A percentile compares a stretch with the other conserved stretches of the same genome.
Conservation (phyloP, 2,797 vertebrate species). For the Danio kyathit region DNA sequence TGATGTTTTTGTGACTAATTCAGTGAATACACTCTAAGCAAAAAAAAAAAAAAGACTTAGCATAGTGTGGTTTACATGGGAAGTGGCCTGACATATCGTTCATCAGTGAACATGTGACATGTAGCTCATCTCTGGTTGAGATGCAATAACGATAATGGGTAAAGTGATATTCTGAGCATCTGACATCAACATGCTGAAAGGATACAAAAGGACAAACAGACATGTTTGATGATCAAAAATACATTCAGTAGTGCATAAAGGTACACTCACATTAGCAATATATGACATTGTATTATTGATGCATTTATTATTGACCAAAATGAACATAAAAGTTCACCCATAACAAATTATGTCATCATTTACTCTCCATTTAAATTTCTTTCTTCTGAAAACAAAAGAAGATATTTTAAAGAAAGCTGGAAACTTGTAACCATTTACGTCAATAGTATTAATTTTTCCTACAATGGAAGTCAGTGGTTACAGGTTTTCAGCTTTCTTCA, state of each 20-base stretch:
- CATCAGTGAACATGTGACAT: slow-evolving; percentile 42
- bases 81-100: slow-evolving; percentile 47
- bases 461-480: too few relatives aligned
- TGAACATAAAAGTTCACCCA: too few relatives aligned
- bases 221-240: neutral
- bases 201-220: neutral
- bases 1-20: slow-evolving; percentile 45
- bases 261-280: neutral
- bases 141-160: slow-evolving; percentile 6
- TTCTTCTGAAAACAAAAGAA: too few relatives aligned
- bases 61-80: slow-evolving; percentile 41
- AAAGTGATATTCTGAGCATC: neutral
- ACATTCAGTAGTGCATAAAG: neutral
- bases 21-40: slow-evolving; percentile 6
- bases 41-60: slow-evolving; percentile 33
- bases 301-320: too few relatives aligned
- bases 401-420: too few relatives aligned
- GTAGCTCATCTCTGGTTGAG: slow-evolving; percentile 28
- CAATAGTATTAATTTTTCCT: too few relatives aligned
- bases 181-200: neutral
- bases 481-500: too few relatives aligned
- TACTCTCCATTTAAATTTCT: too few relatives aligned
- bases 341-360: too few relatives aligned
- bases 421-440: too few relatives aligned
- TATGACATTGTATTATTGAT: too few relatives aligned